Evolutionary conservation across 2,888 invertebrate species (phyloP).

Genomic region (Cephus rjabovi): DNA sequence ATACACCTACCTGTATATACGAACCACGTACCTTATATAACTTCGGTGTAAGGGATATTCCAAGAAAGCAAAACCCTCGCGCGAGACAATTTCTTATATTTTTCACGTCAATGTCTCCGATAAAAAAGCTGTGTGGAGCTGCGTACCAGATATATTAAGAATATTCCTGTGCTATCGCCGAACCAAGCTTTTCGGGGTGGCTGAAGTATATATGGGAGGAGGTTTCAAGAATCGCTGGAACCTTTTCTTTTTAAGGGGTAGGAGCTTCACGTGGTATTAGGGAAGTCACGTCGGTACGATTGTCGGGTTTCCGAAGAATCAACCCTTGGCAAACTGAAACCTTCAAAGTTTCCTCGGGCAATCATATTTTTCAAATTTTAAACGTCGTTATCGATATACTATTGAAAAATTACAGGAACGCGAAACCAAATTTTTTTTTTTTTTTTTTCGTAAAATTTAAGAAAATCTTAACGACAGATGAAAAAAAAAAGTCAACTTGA

Average conservation of each 20-base stretch:
- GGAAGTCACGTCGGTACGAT: neutral
- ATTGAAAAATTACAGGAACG: neutral
- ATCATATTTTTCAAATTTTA: neutral
- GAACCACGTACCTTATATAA: neutral
- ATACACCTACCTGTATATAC: neutral
- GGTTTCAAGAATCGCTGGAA: neutral
- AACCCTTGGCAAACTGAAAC: slow-evolving; percentile 20
- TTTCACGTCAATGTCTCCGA: neutral
- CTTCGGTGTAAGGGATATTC: neutral
- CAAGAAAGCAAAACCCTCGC: neutral
- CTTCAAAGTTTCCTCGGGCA: slow-evolving; percentile 5
- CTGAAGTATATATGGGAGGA: neutral
- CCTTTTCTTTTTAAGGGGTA: neutral
- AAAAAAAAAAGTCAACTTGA: neutral
- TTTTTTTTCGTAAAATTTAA: neutral
- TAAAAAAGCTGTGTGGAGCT: neutral
- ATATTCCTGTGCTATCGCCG: neutral
- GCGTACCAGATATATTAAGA: neutral
- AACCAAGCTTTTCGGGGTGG: neutral
- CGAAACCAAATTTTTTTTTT: neutral
- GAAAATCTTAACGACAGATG: neutral
- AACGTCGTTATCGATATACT: neutral
- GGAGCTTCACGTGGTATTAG: neutral
- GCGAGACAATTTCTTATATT: neutral
- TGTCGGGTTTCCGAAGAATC: slow-evolving; percentile 2